Base-by-base conservation (phyloP, 2,888 invertebrate genomes). In the Chelonus formosanus region DNA sequence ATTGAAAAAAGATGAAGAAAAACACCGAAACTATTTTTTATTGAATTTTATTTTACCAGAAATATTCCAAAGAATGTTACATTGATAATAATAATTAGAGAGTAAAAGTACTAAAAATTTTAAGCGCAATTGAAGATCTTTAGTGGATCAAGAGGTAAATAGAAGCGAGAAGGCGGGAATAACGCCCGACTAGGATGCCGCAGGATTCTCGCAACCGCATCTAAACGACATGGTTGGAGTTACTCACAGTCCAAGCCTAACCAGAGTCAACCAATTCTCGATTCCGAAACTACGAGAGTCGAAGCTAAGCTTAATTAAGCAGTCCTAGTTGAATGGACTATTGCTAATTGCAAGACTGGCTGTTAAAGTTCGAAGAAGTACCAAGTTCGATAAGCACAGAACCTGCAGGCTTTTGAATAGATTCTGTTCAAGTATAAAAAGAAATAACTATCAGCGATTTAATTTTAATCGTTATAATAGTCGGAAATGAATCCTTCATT, bases 301-400 rank as follows among this genome's bases (percentile, higher is more conserved):
- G 32, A 50, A 54, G 43, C 57, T 43, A 35, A 74, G 75, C 74
- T 77, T 77, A 77, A 78, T 78, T 78, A 75, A 78, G 73, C 74
- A 74, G 70, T 71, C 73, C 67, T 76, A 77, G 74, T 74, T 75
- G 72, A 76, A 74, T 73, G 70, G 70, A 73, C 77, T 77, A 75
- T 74, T 70, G 72, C 77, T 77, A 76, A 77, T 77, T 77, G 77
- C 74, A 66, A 65, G 62, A 73, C 70, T 67, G 70, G 67, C 68
- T 69, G 70, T 70, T 68, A 67, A 63, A 44, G 54, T 56, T 50
- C 32, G 31, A 40, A 40, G 40, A 40, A 40, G 40, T 40, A 40
- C 40, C 3, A n/a, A 36, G 40, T 50, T 60, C 48, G 40, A 50
- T 2, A 20, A 20, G 20, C 20, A 20, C 20, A 20, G 20, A 1